Conservation (phyloP, 2,888 invertebrate genomes). For the Idaea straminata region DNA sequence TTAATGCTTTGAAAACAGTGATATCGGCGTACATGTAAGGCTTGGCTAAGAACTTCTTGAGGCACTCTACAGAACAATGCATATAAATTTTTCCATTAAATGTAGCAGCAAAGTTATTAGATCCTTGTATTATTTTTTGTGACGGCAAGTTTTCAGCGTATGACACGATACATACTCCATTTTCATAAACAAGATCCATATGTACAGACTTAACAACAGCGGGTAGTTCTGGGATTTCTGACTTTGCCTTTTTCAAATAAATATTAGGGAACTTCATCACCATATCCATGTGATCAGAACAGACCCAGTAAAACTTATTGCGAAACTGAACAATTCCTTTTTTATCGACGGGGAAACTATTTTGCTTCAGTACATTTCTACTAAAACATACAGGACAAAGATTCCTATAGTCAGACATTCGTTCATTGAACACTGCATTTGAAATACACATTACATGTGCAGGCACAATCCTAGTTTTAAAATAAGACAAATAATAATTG, state of each 20-base stretch:
- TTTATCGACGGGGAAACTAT: slow-evolving; percentile 71
- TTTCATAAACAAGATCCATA: slow-evolving; percentile 62
- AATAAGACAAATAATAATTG: slow-evolving; percentile 73
- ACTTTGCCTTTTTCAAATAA: slow-evolving; percentile 45
- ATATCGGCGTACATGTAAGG: slow-evolving; percentile 74
- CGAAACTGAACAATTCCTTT: slow-evolving; percentile 79
- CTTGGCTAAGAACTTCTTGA: slow-evolving; percentile 71
- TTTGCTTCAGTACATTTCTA: slow-evolving; percentile 51
- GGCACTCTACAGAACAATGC: slow-evolving; percentile 76
- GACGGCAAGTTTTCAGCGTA: slow-evolving; percentile 77
- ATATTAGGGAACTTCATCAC: slow-evolving; percentile 66
- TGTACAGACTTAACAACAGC: slow-evolving; percentile 62
- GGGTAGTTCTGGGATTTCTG: slow-evolving; percentile 75
- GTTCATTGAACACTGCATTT: slow-evolving; percentile 71
- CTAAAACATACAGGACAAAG: slow-evolving; percentile 82
- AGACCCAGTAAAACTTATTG: slow-evolving; percentile 81
- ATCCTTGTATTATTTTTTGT: slow-evolving; percentile 67
- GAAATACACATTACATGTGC: slow-evolving; percentile 78
- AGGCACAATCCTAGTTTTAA: slow-evolving; percentile 68
- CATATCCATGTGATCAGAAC: slow-evolving; percentile 70
- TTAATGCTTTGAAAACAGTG: slow-evolving; percentile 59
- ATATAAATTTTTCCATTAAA: slow-evolving; percentile 77
- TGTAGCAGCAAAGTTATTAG: slow-evolving; percentile 60
- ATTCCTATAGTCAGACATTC: slow-evolving; percentile 72
- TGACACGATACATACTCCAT: slow-evolving; percentile 82